Base-by-base conservation (phyloP, 2,888 invertebrate species). In the Clusia tigrina region DNA sequence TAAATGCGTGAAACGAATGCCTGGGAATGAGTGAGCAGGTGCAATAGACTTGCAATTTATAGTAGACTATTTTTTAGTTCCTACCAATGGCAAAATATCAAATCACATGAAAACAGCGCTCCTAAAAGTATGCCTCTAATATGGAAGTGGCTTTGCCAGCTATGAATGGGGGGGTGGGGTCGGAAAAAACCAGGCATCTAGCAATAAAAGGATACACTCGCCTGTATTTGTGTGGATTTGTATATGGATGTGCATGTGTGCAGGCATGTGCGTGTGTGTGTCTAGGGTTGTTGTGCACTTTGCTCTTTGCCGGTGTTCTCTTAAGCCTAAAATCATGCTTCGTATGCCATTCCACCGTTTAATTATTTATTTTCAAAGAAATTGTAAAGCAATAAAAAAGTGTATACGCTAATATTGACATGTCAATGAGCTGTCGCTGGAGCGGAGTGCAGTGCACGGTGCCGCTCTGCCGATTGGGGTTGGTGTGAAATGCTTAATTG, bases 321-420 rank as follows among this genome's bases (percentile, higher is more conserved):
- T 69, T 74, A 76, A 78, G 70, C 79, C 77, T 73, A 73, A 78
- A 74, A 74, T 74, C 73, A 70, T 70, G 76, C 74, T 74, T 74
- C 78, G 74, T 74, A 76, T 76, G 48, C 22, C 22, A 48, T 48
- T 18, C 48, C 5, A 48, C 20, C 48, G 48, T 48, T 80, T 77
- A 80, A 79, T 79, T 80, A 80, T 79, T 79, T 78, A 80, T 71
- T 71, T 77, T 67, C 70, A 74, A 72, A 71, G 76, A 73, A 75
- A 64, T 32, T 3, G 48, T 22, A 48, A 23, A 42, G 22, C 24
- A 5, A 18, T 5, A 48, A 22, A 18, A 18, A 48, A 48, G n/a
- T n/a, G n/a, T n/a, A n/a, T n/a, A n/a, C n/a, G n/a, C n/a, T n/a
- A n/a, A n/a, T n/a, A n/a, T n/a, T n/a, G n/a, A n/a, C n/a, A n/a